phyloP scores from a whole-genome alignment of 1,140 invertebrate genomes.

The Drosophila sproati region DNA sequence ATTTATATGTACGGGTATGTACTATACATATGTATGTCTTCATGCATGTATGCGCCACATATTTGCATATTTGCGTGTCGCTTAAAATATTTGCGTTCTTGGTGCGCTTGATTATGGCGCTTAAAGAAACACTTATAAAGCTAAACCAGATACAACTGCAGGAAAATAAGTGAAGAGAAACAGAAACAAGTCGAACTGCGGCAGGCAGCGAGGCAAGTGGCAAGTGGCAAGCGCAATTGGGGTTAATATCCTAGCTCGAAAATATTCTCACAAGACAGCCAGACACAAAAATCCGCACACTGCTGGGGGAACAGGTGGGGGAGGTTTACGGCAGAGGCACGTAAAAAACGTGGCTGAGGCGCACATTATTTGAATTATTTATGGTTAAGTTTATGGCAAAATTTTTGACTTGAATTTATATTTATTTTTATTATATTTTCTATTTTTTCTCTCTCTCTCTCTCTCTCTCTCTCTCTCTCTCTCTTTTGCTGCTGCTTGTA shows the following conservation, averaged over 20 bases:
- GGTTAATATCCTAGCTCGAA: constrained; percentile 81
- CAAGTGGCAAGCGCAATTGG: constrained; percentile 78
- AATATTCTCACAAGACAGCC: constrained; percentile 53
- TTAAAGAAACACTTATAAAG: constrained; percentile 82
- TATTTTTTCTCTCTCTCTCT: not conserved
- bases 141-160: constrained; percentile 36
- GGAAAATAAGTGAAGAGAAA: constrained; percentile 12
- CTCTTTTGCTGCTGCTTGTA: constrained; percentile 19
- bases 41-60: constrained; percentile 49
- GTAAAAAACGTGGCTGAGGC: constrained; percentile 24
- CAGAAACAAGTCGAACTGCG: constrained; percentile 30
- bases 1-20: not conserved
- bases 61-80: constrained; percentile 82
- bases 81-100: constrained; percentile 65
- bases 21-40: constrained; percentile 25
- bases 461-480: too few species aligned
- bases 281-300: constrained; percentile 29
- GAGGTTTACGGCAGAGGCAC: not conserved
- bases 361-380: constrained; percentile 79
- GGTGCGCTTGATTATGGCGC: constrained; percentile 81
- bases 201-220: constrained; percentile 60
- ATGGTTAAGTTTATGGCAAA: constrained; percentile 80
- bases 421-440: constrained; percentile 20
- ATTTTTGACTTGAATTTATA: constrained; percentile 78
- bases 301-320: too few species aligned